Conservation (phyloP, 2,888 invertebrate genomes). For the Campopleginae sp. region DNA sequence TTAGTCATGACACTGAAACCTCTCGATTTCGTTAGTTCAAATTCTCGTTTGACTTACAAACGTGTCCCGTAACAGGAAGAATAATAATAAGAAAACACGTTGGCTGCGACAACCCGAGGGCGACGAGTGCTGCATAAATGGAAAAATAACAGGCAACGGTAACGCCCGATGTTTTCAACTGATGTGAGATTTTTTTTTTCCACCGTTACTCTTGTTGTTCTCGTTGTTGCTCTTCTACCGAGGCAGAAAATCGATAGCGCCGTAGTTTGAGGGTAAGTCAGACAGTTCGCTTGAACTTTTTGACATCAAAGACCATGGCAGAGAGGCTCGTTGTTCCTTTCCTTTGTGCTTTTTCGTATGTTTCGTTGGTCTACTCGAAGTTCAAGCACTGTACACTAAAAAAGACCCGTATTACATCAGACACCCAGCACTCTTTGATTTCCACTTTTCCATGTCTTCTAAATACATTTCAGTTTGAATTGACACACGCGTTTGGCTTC, state of each 20-base stretch:
- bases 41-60: conserved; percentile 59
- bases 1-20: conserved; percentile 34
- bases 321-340: conserved; percentile 27
- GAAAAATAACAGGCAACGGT: conserved; percentile 55
- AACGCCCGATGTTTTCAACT: conserved; percentile 29
- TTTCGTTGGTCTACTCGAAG: conserved; percentile 24
- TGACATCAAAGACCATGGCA: conserved; percentile 36
- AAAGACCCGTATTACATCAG: conserved; percentile 17
- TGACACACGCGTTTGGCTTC: not conserved
- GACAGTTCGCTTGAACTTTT: conserved; percentile 40
- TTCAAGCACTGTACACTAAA: conserved; percentile 5
- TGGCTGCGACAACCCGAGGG: not conserved
- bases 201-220: not conserved
- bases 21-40: conserved; percentile 45
- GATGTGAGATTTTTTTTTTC: conserved; percentile 28
- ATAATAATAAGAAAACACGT: not conserved
- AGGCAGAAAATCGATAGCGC: conserved; percentile 28
- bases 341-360: conserved; percentile 37
- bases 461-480: not conserved
- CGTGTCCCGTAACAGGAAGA: not conserved
- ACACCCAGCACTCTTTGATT: conserved; percentile 30
- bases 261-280: conserved; percentile 14
- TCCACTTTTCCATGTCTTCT: not conserved
- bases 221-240: not conserved
- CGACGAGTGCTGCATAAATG: conserved; percentile 50